Percentiles rank a stretch among this genome's conserved stretches.
Evolutionary conservation across 2,888 invertebrate genomes (phyloP).

Genomic region (Polydrusus cervinus): DNA sequence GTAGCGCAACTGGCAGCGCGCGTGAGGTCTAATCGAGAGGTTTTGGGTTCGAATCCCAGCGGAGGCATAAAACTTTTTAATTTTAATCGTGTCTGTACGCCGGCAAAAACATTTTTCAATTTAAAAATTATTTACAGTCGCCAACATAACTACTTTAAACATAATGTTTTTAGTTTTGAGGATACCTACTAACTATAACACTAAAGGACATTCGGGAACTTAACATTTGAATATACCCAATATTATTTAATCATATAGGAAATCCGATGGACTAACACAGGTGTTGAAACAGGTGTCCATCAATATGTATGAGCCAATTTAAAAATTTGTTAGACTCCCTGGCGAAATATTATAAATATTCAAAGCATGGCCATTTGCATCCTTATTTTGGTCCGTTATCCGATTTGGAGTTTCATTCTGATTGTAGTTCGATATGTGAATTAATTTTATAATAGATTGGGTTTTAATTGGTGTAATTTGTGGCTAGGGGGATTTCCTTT

Average conservation of each 20-base stretch:
- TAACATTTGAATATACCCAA: neutral
- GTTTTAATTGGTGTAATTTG: constrained; percentile 31
- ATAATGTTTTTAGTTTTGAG: neutral
- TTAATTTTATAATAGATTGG: constrained; percentile 22
- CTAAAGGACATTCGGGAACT: neutral
- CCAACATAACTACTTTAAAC: too few relatives aligned
- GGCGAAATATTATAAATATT: constrained; percentile 51
- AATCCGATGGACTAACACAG: constrained; percentile 61
- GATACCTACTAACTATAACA: neutral
- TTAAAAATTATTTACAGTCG: too few relatives aligned
- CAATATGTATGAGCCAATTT: constrained; percentile 64
- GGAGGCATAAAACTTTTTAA: too few relatives aligned
- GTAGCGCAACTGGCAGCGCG: too few relatives aligned
- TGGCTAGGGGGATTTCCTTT: neutral
- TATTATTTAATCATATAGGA: constrained; percentile 55
- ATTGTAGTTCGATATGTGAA: constrained; percentile 13
- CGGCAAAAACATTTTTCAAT: too few relatives aligned
- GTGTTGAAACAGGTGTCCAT: constrained; percentile 65
- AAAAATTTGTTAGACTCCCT: constrained; percentile 51
- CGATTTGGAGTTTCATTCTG: constrained; percentile 33
- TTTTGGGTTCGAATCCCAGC: too few relatives aligned
- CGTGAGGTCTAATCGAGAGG: too few relatives aligned
- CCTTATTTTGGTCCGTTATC: constrained; percentile 33
- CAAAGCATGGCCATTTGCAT: constrained; percentile 53
- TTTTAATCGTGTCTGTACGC: too few relatives aligned